phyloP scores from a whole-genome alignment of 2,888 invertebrate species.

The Lampropteryx suffumata region DNA sequence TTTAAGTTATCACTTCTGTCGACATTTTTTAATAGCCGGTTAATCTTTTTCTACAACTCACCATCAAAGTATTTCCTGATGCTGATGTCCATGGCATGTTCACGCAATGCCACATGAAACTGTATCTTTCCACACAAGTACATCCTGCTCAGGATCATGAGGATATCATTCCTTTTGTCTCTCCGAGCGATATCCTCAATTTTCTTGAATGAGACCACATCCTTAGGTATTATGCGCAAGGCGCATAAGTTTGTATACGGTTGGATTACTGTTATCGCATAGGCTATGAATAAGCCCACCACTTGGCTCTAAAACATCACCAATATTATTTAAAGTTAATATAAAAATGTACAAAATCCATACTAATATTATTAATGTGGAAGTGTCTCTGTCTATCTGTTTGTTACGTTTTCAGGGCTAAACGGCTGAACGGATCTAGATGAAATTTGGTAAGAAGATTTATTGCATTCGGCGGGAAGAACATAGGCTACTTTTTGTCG shows the following conservation, averaged over 20 bases:
- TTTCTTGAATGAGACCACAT: conserved; percentile 48
- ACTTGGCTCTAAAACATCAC: conserved; percentile 53
- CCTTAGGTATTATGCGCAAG: conserved; percentile 55
- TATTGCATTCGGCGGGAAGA: too few species aligned
- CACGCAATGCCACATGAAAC: conserved; percentile 52
- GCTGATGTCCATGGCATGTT: conserved; percentile 58
- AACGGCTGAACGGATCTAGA: too few species aligned
- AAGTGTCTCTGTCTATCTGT: too few species aligned
- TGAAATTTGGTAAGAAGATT: too few species aligned
- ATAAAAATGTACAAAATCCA: too few species aligned
- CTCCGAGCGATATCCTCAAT: conserved; percentile 53
- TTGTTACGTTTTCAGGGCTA: too few species aligned
- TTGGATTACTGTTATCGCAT: conserved; percentile 59
- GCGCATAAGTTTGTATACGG: conserved; percentile 57
- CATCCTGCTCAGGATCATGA: conserved; percentile 60
- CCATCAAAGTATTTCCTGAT: conserved; percentile 65
- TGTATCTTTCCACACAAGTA: conserved; percentile 53
- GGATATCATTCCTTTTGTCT: conserved; percentile 54
- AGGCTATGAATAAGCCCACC: conserved; percentile 64
- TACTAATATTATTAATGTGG: too few species aligned
- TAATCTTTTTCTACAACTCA: conserved; percentile 29
- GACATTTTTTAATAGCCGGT: too few species aligned
- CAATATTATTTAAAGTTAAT: too few species aligned
- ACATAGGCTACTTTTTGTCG: too few species aligned
- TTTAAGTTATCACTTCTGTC: too few species aligned